Percentiles rank a stretch among this genome's conserved stretches.
These are phyloP conservation scores for Plagiodera versicolora DNA, from an alignment of 2,888 invertebrate species.

Conservation along the genomic window DNA sequence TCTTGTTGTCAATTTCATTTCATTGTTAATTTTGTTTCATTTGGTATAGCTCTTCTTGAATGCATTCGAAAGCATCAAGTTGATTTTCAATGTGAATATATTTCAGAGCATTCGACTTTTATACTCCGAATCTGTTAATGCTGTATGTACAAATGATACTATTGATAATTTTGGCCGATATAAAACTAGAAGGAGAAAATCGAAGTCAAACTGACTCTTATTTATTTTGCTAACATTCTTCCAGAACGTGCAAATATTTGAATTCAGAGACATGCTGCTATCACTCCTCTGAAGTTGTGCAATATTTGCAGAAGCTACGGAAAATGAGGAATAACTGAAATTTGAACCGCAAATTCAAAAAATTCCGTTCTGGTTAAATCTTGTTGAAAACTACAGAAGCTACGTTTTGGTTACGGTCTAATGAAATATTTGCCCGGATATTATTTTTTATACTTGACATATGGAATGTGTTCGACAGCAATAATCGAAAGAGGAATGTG, in stretches of 20 bases:
- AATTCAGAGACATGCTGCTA: neutral
- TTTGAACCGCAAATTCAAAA: neutral
- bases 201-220: no score
- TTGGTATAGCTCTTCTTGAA: no score
- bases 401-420: neutral
- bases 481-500: no score
- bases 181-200: no score
- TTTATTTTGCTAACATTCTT: neutral
- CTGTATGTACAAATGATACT: no score
- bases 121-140: no score
- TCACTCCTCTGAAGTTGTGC: neutral
- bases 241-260: neutral
- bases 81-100: no score
- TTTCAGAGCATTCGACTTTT: no score
- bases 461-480: neutral
- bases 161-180: no score
- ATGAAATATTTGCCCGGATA: neutral
- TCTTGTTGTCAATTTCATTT: no score
- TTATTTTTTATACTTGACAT: neutral
- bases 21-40: no score
- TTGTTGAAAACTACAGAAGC: neutral
- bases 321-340: neutral
- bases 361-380: neutral
- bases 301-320: neutral
- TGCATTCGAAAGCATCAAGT: no score